A percentile compares a stretch with the other conserved stretches of the same genome.
These are phyloP conservation scores for Meteorus cinctellus DNA, from an alignment of 2,888 invertebrate genomes.

Conservation along the genomic window DNA sequence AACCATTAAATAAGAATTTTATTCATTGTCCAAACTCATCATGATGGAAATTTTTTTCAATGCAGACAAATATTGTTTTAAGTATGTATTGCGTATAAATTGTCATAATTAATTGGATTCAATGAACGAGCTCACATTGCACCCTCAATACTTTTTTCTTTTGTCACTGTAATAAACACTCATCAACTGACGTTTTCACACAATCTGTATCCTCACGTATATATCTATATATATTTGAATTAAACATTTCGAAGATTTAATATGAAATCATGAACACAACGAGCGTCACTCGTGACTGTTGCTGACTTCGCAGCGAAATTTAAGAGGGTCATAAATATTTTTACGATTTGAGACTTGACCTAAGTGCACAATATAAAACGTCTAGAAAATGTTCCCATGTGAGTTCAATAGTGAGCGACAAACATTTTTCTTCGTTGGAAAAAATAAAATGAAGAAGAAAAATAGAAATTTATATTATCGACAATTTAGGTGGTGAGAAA, in stretches of 20 bases:
- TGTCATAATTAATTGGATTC: slow-evolving; percentile 40
- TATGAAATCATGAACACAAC: slow-evolving; percentile 4
- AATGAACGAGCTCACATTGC: slow-evolving; percentile 26
- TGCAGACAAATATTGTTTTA: slow-evolving; percentile 45
- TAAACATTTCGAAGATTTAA: slow-evolving; percentile 9
- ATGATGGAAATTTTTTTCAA: slow-evolving; percentile 29
- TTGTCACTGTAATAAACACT: slow-evolving; percentile 5
- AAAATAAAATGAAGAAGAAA: background rate
- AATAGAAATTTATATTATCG: background rate
- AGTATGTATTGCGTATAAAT: slow-evolving; percentile 18
- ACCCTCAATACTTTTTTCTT: slow-evolving; percentile 9
- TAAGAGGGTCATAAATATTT: slow-evolving; percentile 22
- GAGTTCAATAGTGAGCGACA: slow-evolving; percentile 1
- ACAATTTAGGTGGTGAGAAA: background rate
- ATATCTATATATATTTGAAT: slow-evolving; percentile 13
- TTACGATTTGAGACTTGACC: slow-evolving; percentile 13
- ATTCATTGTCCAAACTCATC: slow-evolving; percentile 21
- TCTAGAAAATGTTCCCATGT: slow-evolving; percentile 1
- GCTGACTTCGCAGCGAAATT: slow-evolving; percentile 15
- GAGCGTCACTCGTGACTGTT: background rate
- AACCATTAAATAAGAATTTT: background rate
- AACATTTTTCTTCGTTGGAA: background rate
- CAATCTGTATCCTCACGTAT: background rate
- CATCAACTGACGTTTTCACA: background rate
- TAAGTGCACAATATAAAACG: background rate